Percentiles rank a stretch among this genome's conserved stretches.
Conservation (phyloP, 2,888 invertebrate species). For the Hanleya hanleyi region DNA sequence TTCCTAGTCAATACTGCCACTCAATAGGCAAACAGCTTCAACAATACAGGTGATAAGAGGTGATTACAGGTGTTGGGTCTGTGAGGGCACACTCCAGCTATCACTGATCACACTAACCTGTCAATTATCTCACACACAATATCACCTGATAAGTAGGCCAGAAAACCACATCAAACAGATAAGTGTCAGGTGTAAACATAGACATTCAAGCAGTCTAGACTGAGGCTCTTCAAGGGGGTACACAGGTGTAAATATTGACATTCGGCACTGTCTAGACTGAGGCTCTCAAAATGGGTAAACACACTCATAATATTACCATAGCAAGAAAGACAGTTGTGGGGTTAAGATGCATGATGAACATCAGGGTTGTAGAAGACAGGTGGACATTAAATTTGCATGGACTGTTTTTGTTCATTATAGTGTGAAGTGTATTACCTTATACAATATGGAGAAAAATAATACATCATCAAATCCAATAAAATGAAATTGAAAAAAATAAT, state of each 20-base stretch:
- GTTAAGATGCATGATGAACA: no score
- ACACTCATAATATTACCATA: no score
- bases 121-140: slow-evolving; percentile 2
- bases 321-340: no score
- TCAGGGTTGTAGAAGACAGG: no score
- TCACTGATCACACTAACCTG: not conserved
- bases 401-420: no score
- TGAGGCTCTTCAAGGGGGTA: not conserved
- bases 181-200: not conserved
- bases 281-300: not conserved
- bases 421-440: no score
- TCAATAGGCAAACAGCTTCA: not conserved
- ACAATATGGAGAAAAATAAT: no score
- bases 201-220: not conserved
- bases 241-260: not conserved
- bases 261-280: not conserved
- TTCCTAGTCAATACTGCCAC: slow-evolving; percentile 3
- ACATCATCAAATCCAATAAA: no score
- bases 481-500: no score
- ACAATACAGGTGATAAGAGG: slow-evolving; percentile 10
- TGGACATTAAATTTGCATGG: no score
- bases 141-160: not conserved
- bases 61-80: not conserved
- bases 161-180: slow-evolving; percentile 7
- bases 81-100: not conserved